These are phyloP conservation scores for Gymnoscopelus braueri DNA, from an alignment of 2,797 vertebrate species.

Conservation along the genomic window DNA sequence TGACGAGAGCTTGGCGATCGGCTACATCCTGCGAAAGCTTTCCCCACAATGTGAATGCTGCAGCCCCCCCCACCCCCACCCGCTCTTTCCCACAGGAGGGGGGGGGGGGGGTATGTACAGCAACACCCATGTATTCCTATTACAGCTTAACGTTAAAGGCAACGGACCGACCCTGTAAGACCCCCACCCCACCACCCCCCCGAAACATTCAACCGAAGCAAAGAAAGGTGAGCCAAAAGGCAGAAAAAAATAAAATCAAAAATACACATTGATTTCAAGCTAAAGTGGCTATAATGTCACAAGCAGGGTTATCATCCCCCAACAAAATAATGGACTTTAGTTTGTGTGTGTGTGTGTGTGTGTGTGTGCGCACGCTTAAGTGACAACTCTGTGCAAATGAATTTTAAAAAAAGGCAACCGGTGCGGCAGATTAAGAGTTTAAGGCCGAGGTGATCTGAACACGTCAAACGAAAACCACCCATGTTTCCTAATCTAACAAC, in stretches of 20 bases:
- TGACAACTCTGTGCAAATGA: conserved; percentile 55
- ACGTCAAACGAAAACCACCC: conserved; percentile 59
- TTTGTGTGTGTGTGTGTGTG: conserved; percentile 15
- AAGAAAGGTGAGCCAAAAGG: conserved; percentile 72
- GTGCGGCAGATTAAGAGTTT: conserved; percentile 78
- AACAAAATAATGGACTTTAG: conserved; percentile 41
- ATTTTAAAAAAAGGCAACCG: conserved; percentile 54
- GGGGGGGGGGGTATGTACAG: conserved; percentile 81
- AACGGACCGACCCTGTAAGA: conserved; percentile 57
- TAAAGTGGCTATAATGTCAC: conserved; percentile 30
- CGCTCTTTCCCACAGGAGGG: conserved; percentile 66
- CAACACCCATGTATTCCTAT: conserved; percentile 76
- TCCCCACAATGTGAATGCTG: too few relatives aligned
- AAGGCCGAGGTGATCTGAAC: conserved; percentile 94
- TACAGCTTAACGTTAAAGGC: conserved; percentile 84
- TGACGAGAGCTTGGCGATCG: too few relatives aligned
- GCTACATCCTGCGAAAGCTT: too few relatives aligned
- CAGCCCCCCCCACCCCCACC: conserved; percentile 39
- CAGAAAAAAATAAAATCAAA: conserved; percentile 60
- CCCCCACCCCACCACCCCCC: background rate
- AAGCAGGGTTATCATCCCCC: conserved; percentile 1
- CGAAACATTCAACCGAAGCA: conserved; percentile 79
- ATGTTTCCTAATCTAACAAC: conserved; percentile 68
- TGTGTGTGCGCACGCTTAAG: conserved; percentile 24
- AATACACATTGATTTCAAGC: conserved; percentile 28